Percentiles rank a stretch among this genome's conserved stretches.
Evolutionary conservation across 1,140 invertebrate genomes (phyloP).

Genomic region (Drosophila teissieri): DNA sequence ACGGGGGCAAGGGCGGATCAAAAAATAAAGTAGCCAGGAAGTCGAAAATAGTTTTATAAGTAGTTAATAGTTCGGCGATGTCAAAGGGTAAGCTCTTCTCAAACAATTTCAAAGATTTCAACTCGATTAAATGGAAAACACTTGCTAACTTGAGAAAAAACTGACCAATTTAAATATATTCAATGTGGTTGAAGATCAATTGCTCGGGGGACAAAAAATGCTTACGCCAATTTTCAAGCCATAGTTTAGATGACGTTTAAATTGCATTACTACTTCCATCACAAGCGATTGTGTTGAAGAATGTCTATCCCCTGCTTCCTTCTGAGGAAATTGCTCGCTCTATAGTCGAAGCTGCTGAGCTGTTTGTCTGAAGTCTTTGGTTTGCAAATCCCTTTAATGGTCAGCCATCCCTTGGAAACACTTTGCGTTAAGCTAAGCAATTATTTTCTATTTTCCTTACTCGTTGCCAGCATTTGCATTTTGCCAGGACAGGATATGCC

Average conservation of each 20-base stretch:
- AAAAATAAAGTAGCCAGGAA: background rate
- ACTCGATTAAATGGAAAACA: background rate
- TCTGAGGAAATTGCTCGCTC: background rate
- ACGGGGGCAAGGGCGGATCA: background rate
- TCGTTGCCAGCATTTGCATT: constrained; percentile 39
- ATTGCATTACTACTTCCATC: background rate
- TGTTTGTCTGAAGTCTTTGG: constrained; percentile 8
- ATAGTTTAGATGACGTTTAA: too few relatives aligned
- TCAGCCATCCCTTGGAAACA: constrained; percentile 22
- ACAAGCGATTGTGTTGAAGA: background rate
- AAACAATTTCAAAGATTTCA: background rate
- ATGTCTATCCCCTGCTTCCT: background rate
- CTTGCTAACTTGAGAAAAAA: background rate
- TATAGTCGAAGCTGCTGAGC: background rate
- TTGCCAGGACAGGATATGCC: constrained; percentile 1
- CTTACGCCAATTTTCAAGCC: background rate
- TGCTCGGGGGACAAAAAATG: background rate
- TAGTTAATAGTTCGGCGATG: background rate
- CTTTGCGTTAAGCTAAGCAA: constrained; percentile 55
- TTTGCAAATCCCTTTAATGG: constrained; percentile 2
- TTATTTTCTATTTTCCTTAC: constrained; percentile 40
- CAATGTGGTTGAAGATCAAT: background rate
- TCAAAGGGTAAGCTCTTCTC: background rate
- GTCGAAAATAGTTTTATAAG: constrained; percentile 6
- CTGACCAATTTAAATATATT: background rate